These are phyloP conservation scores for Psettodes erumei DNA, from an alignment of 2,113 vertebrate species.

Conservation along the genomic window DNA sequence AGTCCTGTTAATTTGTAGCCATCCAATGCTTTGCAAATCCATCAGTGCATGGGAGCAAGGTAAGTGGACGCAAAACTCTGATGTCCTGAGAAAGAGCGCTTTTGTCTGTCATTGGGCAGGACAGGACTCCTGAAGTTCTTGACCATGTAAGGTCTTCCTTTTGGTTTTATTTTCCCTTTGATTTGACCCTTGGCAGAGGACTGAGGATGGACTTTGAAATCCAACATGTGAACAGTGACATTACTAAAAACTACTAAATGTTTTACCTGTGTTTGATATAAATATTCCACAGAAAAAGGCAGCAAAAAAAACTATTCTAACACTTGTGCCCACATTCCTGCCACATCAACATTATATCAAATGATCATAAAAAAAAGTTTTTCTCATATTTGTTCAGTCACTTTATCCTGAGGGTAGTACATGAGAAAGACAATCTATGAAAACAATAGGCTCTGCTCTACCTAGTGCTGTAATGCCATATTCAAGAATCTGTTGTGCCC, in stretches of 20 bases:
- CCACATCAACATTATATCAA: not conserved
- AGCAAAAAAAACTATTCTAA: not conserved
- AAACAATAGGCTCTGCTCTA: no score
- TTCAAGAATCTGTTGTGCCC: no score
- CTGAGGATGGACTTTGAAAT: constrained; percentile 32
- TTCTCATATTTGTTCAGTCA: no score
- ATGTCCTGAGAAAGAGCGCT: constrained; percentile 32
- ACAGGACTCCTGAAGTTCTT: constrained; percentile 42
- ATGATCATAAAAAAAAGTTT: no score
- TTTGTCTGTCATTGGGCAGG: constrained; percentile 16
- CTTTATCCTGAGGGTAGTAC: no score
- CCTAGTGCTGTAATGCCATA: no score
- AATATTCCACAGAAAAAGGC: not conserved
- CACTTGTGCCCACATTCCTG: not conserved
- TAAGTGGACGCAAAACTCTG: constrained; percentile 11
- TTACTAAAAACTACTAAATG: not conserved
- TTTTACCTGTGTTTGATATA: not conserved
- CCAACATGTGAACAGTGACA: constrained; percentile 48
- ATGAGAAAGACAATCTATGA: no score
- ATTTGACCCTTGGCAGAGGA: constrained; percentile 43
- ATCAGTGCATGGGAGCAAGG: constrained; percentile 37
- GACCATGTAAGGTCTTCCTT: constrained; percentile 51
- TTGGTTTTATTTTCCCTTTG: constrained; percentile 32
- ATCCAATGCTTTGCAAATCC: constrained; percentile 53
- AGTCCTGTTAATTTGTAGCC: constrained; percentile 55